Evolutionary conservation across 2,888 invertebrate genomes (phyloP), one percentile per base, ranked within the genome.

Genomic region (Diaperis boleti): DNA sequence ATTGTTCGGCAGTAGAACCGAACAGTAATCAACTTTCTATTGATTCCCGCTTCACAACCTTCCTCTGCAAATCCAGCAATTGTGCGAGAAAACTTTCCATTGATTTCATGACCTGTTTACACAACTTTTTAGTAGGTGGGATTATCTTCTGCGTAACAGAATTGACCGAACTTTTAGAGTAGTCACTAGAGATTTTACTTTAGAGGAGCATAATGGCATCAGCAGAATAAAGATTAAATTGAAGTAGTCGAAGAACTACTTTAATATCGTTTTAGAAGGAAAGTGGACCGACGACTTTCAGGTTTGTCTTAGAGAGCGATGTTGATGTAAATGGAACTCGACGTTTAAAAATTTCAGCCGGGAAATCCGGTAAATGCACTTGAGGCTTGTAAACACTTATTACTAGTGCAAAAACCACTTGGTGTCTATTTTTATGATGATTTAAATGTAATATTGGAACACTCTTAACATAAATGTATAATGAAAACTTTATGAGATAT

Each of bases 241-340:
- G 49, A 18, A 49, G 49, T 49, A 11, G 5, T 33, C 17, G 10
- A 15, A n/a, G 35, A 49, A 20, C 11, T 14, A 45, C 45, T 8
- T 26, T 45, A 45, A 45, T 35, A 49, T 20, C 15, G 7, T 35
- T 49, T 49, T 35, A 11, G 13, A 10, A 31, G 33, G 20, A 20
- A 49, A 31, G 35, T 33, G 31, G 31, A 15, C n/a, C 6, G 33
- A 31, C n/a, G 11, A 35, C 3, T 15, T 35, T 18, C 29, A 15
- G 33, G 10, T 35, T 18, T 35, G 35, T 49, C 35, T 49, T 49
- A 49, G 35, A 49, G 15, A 20, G 18, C 35, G 33, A 31, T 18
- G 49, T 49, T 35, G 49, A 49, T 35, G 49, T 49, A 49, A 49
- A 49, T 49, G 33, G 33, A 31, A 18, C 35, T 17, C 8, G 35